Evolutionary conservation across 2,113 vertebrate genomes (phyloP), one percentile per base, ranked within the genome.

Genomic region (Sialia sialis): DNA sequence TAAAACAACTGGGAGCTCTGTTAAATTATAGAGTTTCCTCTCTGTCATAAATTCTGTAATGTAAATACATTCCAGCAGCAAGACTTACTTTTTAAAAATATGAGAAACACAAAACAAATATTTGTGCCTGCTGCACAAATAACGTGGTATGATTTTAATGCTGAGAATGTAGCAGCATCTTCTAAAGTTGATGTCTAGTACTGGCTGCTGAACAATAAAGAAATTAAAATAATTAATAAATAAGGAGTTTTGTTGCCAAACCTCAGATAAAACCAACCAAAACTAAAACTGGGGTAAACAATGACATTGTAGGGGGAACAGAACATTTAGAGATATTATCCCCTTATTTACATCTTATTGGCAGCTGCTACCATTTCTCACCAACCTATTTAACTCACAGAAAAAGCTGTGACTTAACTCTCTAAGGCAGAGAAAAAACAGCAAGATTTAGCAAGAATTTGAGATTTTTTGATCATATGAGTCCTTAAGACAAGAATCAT

Each of bases 111-210:
- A 80, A 76, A 41, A 22, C 36, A 82, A 93, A 88, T 88, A 85
- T 91, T 88, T 94, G 58, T 76, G 67, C 49, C 58, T 49, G 15
- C 49, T 88, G 62, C 62, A 83, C 85, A 94, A 94, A 87, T 76
- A 79, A 64, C 22, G 43, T 52, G 54, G 13, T 51, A n/a, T n/a
- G 18, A 34, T 49, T 83, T 80, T 62, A 85, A 73, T 83, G 34
- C 10, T 76, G 46, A 77, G 38, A 85, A 68, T n/a, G 19, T 44
- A 68, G 41, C 1, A 0, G 10, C 52, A 32, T 38, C 41, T 91
- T 83, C 76, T 60, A 73, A 85, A 90, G 29, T 6, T 6, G 1
- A 17, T 74, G 46, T 39, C 14, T 66, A 62, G 8, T 26, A 83
- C 29, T 54, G 17, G 9, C 2, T 73, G 32, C 34, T 95, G 34